These are phyloP conservation scores for Anarsia innoxiella DNA, from an alignment of 2,888 invertebrate genomes.

Conservation along the genomic window DNA sequence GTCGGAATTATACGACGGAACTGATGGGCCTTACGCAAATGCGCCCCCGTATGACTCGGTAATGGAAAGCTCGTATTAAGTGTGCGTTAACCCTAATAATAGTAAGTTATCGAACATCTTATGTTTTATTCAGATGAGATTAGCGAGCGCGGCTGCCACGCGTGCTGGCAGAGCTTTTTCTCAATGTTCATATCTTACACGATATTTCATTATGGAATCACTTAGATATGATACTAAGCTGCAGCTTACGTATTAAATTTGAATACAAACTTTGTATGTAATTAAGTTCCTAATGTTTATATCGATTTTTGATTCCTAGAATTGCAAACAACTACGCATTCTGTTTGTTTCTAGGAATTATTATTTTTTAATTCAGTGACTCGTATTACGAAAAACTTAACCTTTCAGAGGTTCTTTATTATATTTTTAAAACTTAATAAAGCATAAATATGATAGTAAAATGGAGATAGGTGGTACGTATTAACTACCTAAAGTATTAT, in stretches of 20 bases:
- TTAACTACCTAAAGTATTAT: no score
- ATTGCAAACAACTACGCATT: no score
- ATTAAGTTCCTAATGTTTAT: no score
- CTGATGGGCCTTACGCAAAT: constrained; percentile 25
- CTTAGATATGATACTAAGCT: constrained; percentile 4
- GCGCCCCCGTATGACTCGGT: constrained; percentile 38
- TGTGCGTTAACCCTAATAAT: constrained; percentile 63
- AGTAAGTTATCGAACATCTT: constrained; percentile 65
- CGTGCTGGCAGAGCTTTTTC: constrained; percentile 50
- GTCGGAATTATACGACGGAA: constrained; percentile 37
- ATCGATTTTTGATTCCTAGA: no score
- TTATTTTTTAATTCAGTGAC: no score
- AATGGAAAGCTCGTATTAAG: constrained; percentile 61
- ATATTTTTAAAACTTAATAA: no score
- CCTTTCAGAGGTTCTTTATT: no score
- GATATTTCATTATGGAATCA: constrained; percentile 39
- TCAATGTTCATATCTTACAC: constrained; percentile 43
- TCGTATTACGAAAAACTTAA: no score
- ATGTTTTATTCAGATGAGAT: constrained; percentile 71
- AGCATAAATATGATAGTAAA: no score
- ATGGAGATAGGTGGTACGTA: no score
- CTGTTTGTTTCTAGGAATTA: no score
- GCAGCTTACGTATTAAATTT: constrained; percentile 2
- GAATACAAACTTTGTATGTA: constrained; percentile 7
- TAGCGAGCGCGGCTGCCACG: constrained; percentile 42